Base-by-base conservation (phyloP, 2,113 vertebrate genomes). In the Riparia riparia region DNA sequence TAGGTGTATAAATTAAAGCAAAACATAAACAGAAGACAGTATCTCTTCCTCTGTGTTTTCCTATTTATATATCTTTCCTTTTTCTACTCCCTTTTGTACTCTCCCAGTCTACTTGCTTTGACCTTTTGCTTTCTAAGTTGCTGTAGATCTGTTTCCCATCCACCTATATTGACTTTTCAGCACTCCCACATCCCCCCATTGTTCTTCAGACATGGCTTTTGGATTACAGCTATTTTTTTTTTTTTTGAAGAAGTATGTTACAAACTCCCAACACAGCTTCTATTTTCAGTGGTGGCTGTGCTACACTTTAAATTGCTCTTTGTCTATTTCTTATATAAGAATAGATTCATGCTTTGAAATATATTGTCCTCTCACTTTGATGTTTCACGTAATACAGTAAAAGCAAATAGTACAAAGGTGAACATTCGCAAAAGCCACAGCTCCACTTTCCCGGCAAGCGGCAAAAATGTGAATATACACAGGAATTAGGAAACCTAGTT, bases 1-100 rank as follows among this genome's bases (percentile, higher is more conserved):
- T 92, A 93, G 34, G 76, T 92, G 94, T 96, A 96, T 97, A 96
- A 97, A 95, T 97, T 96, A 96, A 97, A 95, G 95, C 90, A 94
- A 93, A 93, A 94, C n/a, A 1, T 81, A 96, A 94, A 95, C 56
- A 81, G 90, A 95, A 95, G 85, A 93, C 76, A 90, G 1, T 53
- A 80, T 60, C 44, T 83, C 47, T 82, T 95, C 64, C 69, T 91
- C 64, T 86, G 20, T 58, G 51, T 82, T 86, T 83, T 93, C 64
- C 76, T 82, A 42, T 82, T 94, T 61, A 29, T 57, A 28, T 49
- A 64, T 45, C 66, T 88, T 92, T 73, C 49, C 49, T 85, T 94
- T 76, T 94, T 17, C 72, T 88, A 45, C 58, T 91, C 76, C 17
- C 69, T 86, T 95, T 84, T 64, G 29, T 86, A 73, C 37, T 74